Base-by-base conservation (phyloP, 2,113 vertebrate genomes). In the Phalacrocorax aristotelis region DNA sequence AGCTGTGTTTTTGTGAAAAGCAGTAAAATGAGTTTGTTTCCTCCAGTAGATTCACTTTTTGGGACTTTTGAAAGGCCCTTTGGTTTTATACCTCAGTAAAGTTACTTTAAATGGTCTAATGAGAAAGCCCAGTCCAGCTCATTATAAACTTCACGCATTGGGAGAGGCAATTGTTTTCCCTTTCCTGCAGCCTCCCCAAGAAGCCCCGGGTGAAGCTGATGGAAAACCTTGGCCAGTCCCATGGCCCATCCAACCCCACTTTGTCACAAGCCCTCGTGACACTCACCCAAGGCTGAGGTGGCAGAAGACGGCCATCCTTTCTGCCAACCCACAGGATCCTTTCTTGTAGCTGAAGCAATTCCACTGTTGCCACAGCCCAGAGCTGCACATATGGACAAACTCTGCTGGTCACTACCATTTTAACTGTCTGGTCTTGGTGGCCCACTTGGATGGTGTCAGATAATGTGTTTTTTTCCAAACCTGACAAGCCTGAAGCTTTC, bases 21-120 rank as follows among this genome's bases (percentile, higher is more conserved):
- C 55, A 60, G 38, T 68, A 87, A 95, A 95, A 92, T 51, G 52
- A 57, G 32, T 74, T 89, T 75, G 60, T 57, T 95, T 95, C 85
- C 64, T 94, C 52, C 51, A 44, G 48, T 30, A 88, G 64, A 60
- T 6, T 66, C 51, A 48, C 46, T 82, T 84, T 85, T 25, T 0
- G 10, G 30, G 54, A 36, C 44, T 95, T 92, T 48, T 25, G 76
- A 94, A 87, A 82, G 13, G 29, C 21, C 18, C 4, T 89, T 71
- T 64, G 27, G 49, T 84, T 87, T 93, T 75, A 76, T 57, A 36
- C 76, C 57, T 82, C 0, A 1, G 44, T 52, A 15, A 87, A 90
- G 36, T 21, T 71, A 23, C 84, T 97, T 92, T 76, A 36, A 87
- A 68, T 7, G 7, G 13, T 55, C 26, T 93, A 84, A 93, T 2